These are phyloP conservation scores for Drosophila emarginata DNA, from an alignment of 2,888 invertebrate species.

Conservation along the genomic window DNA sequence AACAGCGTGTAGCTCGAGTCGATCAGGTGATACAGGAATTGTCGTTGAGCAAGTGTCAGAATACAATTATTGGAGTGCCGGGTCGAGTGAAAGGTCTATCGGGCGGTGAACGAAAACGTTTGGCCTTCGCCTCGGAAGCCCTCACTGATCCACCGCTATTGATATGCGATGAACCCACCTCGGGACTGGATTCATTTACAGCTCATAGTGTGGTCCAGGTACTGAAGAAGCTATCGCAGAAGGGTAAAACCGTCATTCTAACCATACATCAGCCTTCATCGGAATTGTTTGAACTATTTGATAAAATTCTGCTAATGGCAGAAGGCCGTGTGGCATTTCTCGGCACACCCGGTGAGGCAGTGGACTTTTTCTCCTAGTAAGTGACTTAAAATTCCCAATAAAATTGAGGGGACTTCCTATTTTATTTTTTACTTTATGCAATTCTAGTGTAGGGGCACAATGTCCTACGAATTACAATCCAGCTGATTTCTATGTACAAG, in stretches of 20 bases:
- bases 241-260: conserved; percentile 94
- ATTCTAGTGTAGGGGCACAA: conserved; percentile 88
- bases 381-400: conserved; percentile 52
- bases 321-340: conserved; percentile 95
- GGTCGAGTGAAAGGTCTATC: conserved; percentile 95
- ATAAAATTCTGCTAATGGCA: conserved; percentile 93
- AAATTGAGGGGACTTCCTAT: neutral
- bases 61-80: conserved; percentile 94
- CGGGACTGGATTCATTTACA: conserved; percentile 98
- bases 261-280: conserved; percentile 98
- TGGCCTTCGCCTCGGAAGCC: conserved; percentile 98
- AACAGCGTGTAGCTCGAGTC: conserved; percentile 89
- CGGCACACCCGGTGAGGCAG: conserved; percentile 91
- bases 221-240: conserved; percentile 88
- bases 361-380: conserved; percentile 91
- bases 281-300: conserved; percentile 94
- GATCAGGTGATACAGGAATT: conserved; percentile 93
- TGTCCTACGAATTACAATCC: conserved; percentile 96
- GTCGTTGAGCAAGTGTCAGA: conserved; percentile 93
- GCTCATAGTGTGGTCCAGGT: conserved; percentile 95
- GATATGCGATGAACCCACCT: conserved; percentile 99
- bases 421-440: neutral
- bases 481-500: conserved; percentile 96
- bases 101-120: conserved; percentile 97
- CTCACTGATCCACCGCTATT: conserved; percentile 96